Percentiles rank a stretch among this genome's conserved stretches.
Conservation (phyloP, 2,797 vertebrate species). For the Spinibarbus caldwelli region DNA sequence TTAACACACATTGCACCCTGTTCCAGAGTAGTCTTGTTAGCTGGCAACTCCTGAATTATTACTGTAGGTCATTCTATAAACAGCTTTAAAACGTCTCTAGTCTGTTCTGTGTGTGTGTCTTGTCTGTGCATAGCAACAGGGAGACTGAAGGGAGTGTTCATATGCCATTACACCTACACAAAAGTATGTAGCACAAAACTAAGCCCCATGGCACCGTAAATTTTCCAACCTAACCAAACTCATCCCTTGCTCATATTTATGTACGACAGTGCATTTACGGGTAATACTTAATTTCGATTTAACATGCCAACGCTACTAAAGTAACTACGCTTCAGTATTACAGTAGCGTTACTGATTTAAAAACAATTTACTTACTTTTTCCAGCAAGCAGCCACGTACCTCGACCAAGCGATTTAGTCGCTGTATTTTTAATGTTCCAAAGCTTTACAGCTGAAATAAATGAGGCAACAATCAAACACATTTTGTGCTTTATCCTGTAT, state of each 20-base stretch:
- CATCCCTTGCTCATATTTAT: neutral
- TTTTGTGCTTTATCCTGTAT: no score
- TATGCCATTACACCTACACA: neutral
- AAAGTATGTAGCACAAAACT: neutral
- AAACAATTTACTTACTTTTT: no score
- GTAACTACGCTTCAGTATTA: no score
- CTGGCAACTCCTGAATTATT: slow-evolving; percentile 18
- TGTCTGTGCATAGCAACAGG: neutral
- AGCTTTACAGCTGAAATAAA: no score
- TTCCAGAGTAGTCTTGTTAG: neutral
- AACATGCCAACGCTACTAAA: no score
- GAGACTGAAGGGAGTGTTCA: neutral
- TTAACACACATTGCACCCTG: neutral
- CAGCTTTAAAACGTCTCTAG: slow-evolving; percentile 3
- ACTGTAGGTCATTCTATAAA: slow-evolving; percentile 31
- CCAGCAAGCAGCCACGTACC: no score
- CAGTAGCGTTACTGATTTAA: no score
- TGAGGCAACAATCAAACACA: no score
- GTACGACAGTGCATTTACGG: neutral
- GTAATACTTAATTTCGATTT: neutral
- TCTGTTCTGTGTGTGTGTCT: slow-evolving; percentile 1
- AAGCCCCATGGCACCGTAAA: neutral
- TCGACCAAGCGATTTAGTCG: no score
- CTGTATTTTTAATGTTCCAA: no score
- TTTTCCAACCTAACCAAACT: neutral